phyloP scores from a whole-genome alignment of 2,888 invertebrate genomes.

The Nemapogon koenigi region DNA sequence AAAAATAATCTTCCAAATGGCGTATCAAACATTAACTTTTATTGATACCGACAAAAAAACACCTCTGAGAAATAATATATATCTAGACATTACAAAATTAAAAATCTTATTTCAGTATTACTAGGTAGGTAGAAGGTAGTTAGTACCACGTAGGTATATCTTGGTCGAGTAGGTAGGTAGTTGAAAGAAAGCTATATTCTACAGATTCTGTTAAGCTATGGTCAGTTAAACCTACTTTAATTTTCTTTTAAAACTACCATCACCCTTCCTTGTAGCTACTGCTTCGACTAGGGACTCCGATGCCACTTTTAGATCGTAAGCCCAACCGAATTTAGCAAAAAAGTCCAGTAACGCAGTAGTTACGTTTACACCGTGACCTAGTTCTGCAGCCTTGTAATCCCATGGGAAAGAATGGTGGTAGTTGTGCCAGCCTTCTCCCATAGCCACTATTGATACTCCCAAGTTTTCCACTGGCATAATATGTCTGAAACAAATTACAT shows the following conservation, averaged over 20 bases:
- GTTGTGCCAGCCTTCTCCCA: conserved; percentile 94
- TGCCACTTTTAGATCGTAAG: conserved; percentile 76
- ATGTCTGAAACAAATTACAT: conserved; percentile 58
- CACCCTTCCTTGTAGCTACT: conserved; percentile 63
- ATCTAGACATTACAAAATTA: too few relatives aligned
- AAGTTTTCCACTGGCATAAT: conserved; percentile 83
- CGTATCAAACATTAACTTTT: too few relatives aligned
- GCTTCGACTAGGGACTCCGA: conserved; percentile 57
- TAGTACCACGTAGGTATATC: too few relatives aligned
- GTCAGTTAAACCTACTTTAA: conserved; percentile 30
- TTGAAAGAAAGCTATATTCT: neutral
- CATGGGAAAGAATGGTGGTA: conserved; percentile 94
- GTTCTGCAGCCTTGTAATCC: conserved; percentile 91
- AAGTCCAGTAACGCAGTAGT: conserved; percentile 75
- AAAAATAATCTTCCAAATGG: too few relatives aligned
- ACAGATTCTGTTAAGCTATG: neutral
- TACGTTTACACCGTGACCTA: conserved; percentile 74
- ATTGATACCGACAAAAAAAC: too few relatives aligned
- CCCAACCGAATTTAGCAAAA: conserved; percentile 77
- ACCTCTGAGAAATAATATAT: too few relatives aligned
- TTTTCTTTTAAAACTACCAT: conserved; percentile 20
- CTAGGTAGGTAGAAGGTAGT: too few relatives aligned
- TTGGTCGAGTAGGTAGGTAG: too few relatives aligned
- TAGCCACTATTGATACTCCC: conserved; percentile 72
- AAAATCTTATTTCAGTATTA: too few relatives aligned